phyloP scores from a whole-genome alignment of 2,888 invertebrate genomes.

The Rhamnusium bicolor region DNA sequence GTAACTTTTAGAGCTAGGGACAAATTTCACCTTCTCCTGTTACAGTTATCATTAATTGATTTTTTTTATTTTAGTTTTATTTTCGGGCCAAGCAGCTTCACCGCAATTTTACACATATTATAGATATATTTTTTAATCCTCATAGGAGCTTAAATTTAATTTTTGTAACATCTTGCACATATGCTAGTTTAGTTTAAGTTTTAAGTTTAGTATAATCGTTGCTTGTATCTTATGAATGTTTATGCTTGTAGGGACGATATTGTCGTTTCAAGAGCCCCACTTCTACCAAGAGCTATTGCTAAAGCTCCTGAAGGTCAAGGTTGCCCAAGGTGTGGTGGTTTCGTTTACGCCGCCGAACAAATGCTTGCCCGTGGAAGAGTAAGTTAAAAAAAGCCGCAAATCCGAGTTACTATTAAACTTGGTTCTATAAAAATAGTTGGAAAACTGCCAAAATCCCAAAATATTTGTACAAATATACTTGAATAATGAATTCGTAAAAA shows the following conservation, averaged over 20 bases:
- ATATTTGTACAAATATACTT: neutral
- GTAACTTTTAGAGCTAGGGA: constrained; percentile 54
- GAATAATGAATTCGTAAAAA: neutral
- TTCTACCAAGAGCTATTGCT: constrained; percentile 78
- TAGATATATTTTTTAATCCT: constrained; percentile 31
- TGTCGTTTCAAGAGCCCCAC: constrained; percentile 62
- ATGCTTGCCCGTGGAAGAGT: constrained; percentile 93
- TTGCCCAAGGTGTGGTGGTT: constrained; percentile 91
- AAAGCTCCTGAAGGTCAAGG: constrained; percentile 90
- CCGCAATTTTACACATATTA: constrained; percentile 50
- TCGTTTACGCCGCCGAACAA: constrained; percentile 92
- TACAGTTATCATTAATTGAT: constrained; percentile 55
- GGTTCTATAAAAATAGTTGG: neutral
- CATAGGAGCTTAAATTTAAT: constrained; percentile 27
- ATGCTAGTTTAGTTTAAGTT: neutral
- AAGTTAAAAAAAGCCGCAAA: constrained; percentile 69
- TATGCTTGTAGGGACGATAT: constrained; percentile 56
- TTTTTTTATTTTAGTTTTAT: constrained; percentile 41
- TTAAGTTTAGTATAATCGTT: neutral
- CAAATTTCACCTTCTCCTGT: constrained; percentile 71
- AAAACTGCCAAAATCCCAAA: neutral
- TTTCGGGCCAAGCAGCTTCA: constrained; percentile 58
- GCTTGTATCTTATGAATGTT: neutral
- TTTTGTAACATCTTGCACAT: constrained; percentile 21
- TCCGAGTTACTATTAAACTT: neutral